Evolutionary conservation across 23 tunicate species (phyloP), one percentile per base, ranked within the genome.

Genomic region (Clavelina lepadiformis): DNA sequence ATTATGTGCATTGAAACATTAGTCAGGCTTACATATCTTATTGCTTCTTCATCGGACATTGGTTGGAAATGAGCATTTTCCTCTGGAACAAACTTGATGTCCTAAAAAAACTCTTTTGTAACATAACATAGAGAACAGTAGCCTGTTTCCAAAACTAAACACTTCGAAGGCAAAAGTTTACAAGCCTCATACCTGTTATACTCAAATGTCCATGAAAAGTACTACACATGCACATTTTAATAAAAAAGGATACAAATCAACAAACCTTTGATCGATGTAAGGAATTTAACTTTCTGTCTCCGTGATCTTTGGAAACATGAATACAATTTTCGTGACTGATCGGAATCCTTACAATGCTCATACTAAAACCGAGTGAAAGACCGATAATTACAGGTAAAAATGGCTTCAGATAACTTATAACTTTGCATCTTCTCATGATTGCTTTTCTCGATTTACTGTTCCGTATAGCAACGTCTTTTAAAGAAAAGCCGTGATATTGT

Each of bases 331-430:
- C 80, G 38, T 75, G 64, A 37, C 26, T 53, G 8, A 89, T 71
- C 1, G 97, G 97, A 71, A 76, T 81, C 36, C 83, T 71, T 19
- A 89, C 68, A 1, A 89, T 71, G 67, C 86, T 89, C 81, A 89
- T 63, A 35, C 97, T 89, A 61, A 89, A 70, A 31, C 97, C 97
- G 31, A 89, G 73, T 2, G 85, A 89, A 28, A 89, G 52, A 5
- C 97, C 97, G 24, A 81, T 56, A 2, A 89, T 63, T 8, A 89
- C 81, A 20, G 97, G 97, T 5, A 89, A 35, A 56, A 81, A 61
- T 3, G 97, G 97, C 1, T 89, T 69, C 15, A 89, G 21, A 30
- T 78, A 69, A 26, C 51, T 68, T 13, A 51, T 49, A 24, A 75
- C 49, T 41, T 41, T 11, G 11, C 11, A 41, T 41, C 49, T 41